Evolutionary conservation across 2,113 vertebrate species (phyloP).

Genomic region (Bos taurus): DNA sequence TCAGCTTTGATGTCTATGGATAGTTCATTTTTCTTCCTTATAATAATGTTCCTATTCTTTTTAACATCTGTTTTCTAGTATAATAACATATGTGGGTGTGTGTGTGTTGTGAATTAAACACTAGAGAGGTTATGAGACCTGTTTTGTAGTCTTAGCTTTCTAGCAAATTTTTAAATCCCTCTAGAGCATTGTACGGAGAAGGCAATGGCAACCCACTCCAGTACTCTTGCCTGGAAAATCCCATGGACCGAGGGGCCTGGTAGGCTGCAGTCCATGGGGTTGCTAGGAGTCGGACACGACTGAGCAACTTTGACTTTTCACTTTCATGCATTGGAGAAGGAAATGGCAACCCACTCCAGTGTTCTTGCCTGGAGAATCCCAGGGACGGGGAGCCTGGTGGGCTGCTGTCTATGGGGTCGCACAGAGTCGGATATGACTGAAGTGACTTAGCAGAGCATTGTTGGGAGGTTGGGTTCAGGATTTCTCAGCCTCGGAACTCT

Average conservation of each 20-base stretch:
- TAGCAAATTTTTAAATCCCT: not conserved
- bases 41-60: not conserved
- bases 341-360: too few relatives aligned
- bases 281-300: too few relatives aligned
- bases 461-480: not conserved
- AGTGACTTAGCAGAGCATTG: not conserved
- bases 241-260: too few relatives aligned
- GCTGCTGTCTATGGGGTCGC: too few relatives aligned
- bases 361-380: too few relatives aligned
- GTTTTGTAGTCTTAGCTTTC: conserved; percentile 10
- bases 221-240: too few relatives aligned
- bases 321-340: too few relatives aligned
- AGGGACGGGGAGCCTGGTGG: too few relatives aligned
- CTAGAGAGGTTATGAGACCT: not conserved
- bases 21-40: conserved; percentile 16
- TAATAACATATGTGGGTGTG: not conserved
- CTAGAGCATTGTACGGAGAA: not conserved
- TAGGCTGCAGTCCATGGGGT: too few relatives aligned
- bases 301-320: too few relatives aligned
- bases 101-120: conserved; percentile 17
- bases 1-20: conserved; percentile 12
- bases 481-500: not conserved
- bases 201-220: too few relatives aligned
- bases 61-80: not conserved
- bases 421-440: too few relatives aligned